phyloP scores from a whole-genome alignment of 2,888 invertebrate species.

The Ceramica pisi region DNA sequence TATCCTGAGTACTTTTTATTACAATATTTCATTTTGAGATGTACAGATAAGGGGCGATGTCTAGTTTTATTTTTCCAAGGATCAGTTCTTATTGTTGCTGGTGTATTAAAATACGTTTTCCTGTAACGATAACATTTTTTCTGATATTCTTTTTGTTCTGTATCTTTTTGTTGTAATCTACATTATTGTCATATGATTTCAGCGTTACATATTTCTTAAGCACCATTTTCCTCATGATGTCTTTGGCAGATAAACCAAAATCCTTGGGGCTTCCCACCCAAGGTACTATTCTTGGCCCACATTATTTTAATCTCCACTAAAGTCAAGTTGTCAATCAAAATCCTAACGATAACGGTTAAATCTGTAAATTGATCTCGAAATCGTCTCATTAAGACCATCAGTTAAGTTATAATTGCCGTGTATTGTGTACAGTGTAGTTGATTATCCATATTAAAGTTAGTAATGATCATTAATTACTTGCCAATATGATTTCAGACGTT shows the following conservation, averaged over 20 bases:
- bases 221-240: slow-evolving; percentile 65
- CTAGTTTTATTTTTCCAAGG: slow-evolving; percentile 81
- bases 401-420: slow-evolving; percentile 70
- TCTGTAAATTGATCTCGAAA: slow-evolving; percentile 66
- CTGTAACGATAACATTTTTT: slow-evolving; percentile 78
- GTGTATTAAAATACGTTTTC: slow-evolving; percentile 82
- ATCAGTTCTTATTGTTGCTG: slow-evolving; percentile 81
- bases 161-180: slow-evolving; percentile 72
- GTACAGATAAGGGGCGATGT: slow-evolving; percentile 81
- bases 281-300: slow-evolving; percentile 56
- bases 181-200: slow-evolving; percentile 50
- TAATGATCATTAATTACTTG: slow-evolving; percentile 86
- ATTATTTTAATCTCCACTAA: slow-evolving; percentile 51
- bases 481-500: slow-evolving; percentile 88
- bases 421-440: slow-evolving; percentile 78
- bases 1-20: slow-evolving; percentile 83
- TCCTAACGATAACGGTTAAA: slow-evolving; percentile 66
- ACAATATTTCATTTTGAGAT: slow-evolving; percentile 84
- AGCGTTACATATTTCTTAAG: slow-evolving; percentile 51
- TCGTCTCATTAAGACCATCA: slow-evolving; percentile 70
- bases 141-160: slow-evolving; percentile 72
- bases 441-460: slow-evolving; percentile 82
- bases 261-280: slow-evolving; percentile 56
- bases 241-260: slow-evolving; percentile 48
- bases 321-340: slow-evolving; percentile 63